Evolutionary conservation across 2,113 vertebrate genomes (phyloP).

Genomic region (Corythornis cristatus): DNA sequence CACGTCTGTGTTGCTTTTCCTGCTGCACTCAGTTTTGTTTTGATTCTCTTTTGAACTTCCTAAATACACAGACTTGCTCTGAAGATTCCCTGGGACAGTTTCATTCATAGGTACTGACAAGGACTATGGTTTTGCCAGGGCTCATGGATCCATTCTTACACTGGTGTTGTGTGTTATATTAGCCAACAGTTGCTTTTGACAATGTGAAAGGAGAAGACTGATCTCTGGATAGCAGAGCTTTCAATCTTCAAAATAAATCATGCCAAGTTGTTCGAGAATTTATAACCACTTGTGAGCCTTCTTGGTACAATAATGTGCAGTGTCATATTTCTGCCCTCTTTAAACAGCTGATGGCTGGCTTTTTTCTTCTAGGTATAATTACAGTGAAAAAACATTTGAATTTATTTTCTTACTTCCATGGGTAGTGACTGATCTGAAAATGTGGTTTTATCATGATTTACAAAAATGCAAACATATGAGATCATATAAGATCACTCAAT

Average conservation of each 20-base stretch:
- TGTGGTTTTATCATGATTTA: not conserved
- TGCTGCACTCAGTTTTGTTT: slow-evolving; percentile 58
- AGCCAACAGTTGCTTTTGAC: slow-evolving; percentile 42
- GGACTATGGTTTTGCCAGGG: slow-evolving; percentile 19
- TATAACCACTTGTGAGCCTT: not conserved
- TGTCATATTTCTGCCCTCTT: not conserved
- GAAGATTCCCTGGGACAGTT: slow-evolving; percentile 47
- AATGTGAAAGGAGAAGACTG: not conserved
- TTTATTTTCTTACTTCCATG: not conserved
- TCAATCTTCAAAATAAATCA: not conserved
- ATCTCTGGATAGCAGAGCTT: not conserved
- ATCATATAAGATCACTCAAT: not conserved
- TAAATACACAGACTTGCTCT: slow-evolving; percentile 43
- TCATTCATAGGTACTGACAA: slow-evolving; percentile 57
- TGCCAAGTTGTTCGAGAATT: slow-evolving; percentile 7
- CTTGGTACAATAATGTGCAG: not conserved
- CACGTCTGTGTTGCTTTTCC: slow-evolving; percentile 23
- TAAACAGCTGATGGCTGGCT: not conserved
- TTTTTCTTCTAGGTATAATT: not conserved
- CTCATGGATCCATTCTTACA: slow-evolving; percentile 40
- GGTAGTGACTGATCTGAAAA: not conserved
- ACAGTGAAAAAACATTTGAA: not conserved
- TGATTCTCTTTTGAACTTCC: slow-evolving; percentile 60
- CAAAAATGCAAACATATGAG: not conserved
- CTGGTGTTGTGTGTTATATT: slow-evolving; percentile 21